Evolutionary conservation across 2,888 invertebrate species (phyloP), one percentile per base, ranked within the genome.

Genomic region (Neoscelio sp.): DNA sequence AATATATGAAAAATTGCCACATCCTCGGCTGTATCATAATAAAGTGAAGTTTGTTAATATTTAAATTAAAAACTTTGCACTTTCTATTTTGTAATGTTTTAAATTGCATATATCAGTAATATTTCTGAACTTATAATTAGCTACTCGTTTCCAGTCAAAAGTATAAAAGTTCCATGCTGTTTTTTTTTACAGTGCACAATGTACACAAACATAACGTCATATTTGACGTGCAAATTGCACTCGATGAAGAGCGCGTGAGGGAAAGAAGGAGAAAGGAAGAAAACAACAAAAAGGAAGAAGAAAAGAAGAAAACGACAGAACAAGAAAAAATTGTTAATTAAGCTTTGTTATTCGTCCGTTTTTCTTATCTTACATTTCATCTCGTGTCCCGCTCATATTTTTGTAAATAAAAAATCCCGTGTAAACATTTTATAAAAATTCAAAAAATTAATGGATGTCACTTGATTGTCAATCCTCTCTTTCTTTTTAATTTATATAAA

Each of bases 361-460:
- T 26, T 50, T 35, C 26, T 70, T 60, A 40, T 71, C 42, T 52
- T 56, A 54, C 10, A 50, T 65, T 78, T 64, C 70, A 48, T 60
- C 40, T 84, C 87, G 81, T 83, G 80, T 82, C 85, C 82, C 85
- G 82, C 89, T 89, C 89, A 89, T 90, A 88, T 89, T 89, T 90
- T 90, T 90, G 90, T 90, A 90, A 90, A 90, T 90, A 90, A 84
- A 89, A 84, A 80, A 82, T 85, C 87, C 86, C 86, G 86, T 90
- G 89, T 89, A 90, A 89, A 90, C 90, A 89, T 90, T 90, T 90
- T 90, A 89, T 90, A 90, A 89, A 88, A 89, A 89, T 86, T 85
- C 88, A 87, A 84, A 67, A 52, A 67, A 58, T 26, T 17, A 52
- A 50, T 10, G 6, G 33, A 62, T 56, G 67, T 67, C 40, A 35